Percentiles rank a stretch among this genome's conserved stretches.
These are phyloP conservation scores for Drosophila nikananu DNA, from an alignment of 1,140 invertebrate species.

Conservation along the genomic window DNA sequence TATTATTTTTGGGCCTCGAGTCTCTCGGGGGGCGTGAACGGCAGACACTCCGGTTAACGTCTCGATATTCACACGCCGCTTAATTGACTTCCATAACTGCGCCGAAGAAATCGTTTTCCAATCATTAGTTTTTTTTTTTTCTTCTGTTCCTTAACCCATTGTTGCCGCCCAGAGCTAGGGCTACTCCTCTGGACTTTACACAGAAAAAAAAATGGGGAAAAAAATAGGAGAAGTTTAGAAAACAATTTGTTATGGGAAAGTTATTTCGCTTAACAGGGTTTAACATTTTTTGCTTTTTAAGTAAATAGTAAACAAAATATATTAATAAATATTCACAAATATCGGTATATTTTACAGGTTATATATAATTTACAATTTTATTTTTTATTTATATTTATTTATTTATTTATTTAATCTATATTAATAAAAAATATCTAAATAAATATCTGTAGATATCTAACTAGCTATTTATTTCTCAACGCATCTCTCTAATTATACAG, in stretches of 20 bases:
- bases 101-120: constrained; percentile 60
- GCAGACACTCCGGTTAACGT: constrained; percentile 45
- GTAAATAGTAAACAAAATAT: too few relatives aligned
- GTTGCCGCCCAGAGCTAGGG: constrained; percentile 20
- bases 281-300: background rate
- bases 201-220: too few relatives aligned
- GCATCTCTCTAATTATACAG: background rate
- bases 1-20: constrained; percentile 7
- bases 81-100: constrained; percentile 70
- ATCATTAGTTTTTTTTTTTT: constrained; percentile 58
- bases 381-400: too few relatives aligned
- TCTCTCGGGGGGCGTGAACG: constrained; percentile 53
- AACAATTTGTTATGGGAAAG: background rate
- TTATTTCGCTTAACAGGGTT: background rate
- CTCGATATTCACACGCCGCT: constrained; percentile 73
- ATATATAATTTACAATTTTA: too few relatives aligned
- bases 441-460: too few relatives aligned
- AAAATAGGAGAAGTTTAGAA: background rate
- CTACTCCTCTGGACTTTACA: constrained; percentile 16
- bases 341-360: too few relatives aligned
- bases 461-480: too few relatives aligned
- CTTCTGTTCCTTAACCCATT: constrained; percentile 16
- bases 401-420: too few relatives aligned
- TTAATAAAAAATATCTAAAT: too few relatives aligned
- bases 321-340: too few relatives aligned